Evolutionary conservation across 2,113 vertebrate genomes (phyloP), one percentile per base, ranked within the genome.

Genomic region (Cheilinus undulatus): DNA sequence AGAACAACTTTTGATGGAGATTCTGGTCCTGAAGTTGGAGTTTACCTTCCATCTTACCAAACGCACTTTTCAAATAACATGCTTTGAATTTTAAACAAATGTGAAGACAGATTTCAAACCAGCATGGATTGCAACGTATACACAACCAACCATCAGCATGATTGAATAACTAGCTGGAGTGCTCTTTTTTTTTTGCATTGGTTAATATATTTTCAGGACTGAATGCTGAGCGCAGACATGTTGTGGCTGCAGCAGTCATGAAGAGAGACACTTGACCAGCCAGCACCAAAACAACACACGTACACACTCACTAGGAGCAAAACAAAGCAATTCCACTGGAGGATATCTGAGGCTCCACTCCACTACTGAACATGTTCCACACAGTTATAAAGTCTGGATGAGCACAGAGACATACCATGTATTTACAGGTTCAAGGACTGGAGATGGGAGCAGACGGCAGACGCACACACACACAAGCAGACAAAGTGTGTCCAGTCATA

Each of bases 271-370:
- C 52, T 71, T 75, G 30, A 75, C 56, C 56, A 58, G 50, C 0
- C 1, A 54, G n/a, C 65, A 48, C 32, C 30, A 60, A 61, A 71
- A 52, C 51, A 58, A 22, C 36, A 50, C 27, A 28, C 10, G 40
- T 46, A 5, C 57, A 56, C 14, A 15, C 45, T 34, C 61, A 56
- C 32, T 8, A 48, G 63, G 38, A 76, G 61, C 64, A 83, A 60
- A 78, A 71, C 69, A 86, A 72, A 76, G 54, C 51, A 56, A 58
- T 61, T 66, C 46, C 60, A 67, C 45, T 12, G 23, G 62, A 76
- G 40, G 28, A 63, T 63, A 53, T 32, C 49, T 65, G 46, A 30
- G 64, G 77, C 67, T 50, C 24, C 58, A 77, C 74, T 80, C 61
- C 43, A 23, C 36, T 46, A 38, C 59, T 48, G 43, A 78, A 42